Conservation (phyloP, 2,113 vertebrate genomes). For the Myotis lucifugus region DNA sequence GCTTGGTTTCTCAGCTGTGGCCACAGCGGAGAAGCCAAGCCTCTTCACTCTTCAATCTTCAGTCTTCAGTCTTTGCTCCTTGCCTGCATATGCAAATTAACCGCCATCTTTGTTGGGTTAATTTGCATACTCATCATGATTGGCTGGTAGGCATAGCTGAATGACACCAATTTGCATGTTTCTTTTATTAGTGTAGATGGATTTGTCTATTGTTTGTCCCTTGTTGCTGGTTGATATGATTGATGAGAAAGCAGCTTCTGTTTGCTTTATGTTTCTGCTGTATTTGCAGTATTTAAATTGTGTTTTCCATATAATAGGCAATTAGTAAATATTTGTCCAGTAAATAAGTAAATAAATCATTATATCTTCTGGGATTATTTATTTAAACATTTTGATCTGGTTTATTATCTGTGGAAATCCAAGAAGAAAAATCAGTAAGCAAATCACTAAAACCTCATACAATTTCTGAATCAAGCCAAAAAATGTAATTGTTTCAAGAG, state of each 20-base stretch:
- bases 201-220: neutral
- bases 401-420: neutral
- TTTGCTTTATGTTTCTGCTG: neutral
- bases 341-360: neutral
- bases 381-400: neutral
- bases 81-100: too few species aligned
- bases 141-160: too few species aligned
- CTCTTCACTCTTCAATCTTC: too few species aligned
- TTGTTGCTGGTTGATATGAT: neutral
- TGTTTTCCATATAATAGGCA: neutral
- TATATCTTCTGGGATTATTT: neutral
- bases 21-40: too few species aligned
- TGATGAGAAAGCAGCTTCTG: neutral
- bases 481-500: neutral
- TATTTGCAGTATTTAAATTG: neutral
- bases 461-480: neutral
- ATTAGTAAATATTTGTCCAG: neutral
- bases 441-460: neutral
- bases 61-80: too few species aligned
- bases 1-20: too few species aligned
- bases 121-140: too few species aligned
- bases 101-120: too few species aligned
- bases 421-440: neutral
- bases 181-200: too few species aligned
- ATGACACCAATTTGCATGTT: too few species aligned